Evolutionary conservation across 92 coral and sea anemone genomes (phyloP), one percentile per base, ranked within the genome.

Genomic region (Zoanthus gigantus): DNA sequence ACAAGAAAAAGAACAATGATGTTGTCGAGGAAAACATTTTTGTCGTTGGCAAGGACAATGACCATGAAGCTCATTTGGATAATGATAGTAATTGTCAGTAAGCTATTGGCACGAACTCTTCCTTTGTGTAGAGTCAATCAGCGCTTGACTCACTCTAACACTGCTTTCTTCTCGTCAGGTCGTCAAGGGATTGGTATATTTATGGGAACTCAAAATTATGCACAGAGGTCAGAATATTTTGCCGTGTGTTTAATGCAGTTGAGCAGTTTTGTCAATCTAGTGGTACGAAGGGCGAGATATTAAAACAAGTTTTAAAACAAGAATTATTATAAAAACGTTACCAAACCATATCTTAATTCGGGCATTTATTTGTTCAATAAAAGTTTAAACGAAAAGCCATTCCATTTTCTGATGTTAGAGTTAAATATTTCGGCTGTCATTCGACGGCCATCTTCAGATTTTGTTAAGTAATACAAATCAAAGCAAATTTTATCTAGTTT

Each of bases 171-270:
- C n/a, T 44, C 79, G 65, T 0, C 83, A 97, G 99, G 99, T 97
- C 11, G 98, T 97, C 42, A 93, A 95, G 88, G 99, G 98, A 17
- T 89, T 97, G 48, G 95, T 94, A n/a, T 97, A 97, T 84, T 89
- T 97, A 73, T 97, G 99, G 99, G 98, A 94, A 77, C 83, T 90
- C 65, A 97, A 97, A 87, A 95, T 97, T 18, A 97, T 97, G 99
- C 99, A 97, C 83, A 88, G 99, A 91, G 99, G 98, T 95, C 76
- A 80, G 74, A 18, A 17, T 18, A 10, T n/a, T 28, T 63, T n/a
- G 0, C 1, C 2, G 0, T 63, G 69, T 63, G 12, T 50, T 18
- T 17, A 17, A 63, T 9, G 31, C 13, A 18, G 17, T 1, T 16
- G 69, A 18, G 9, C 1, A 0, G 23, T 8, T 28, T 63, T 7